phyloP scores from a whole-genome alignment of 2,113 vertebrate species.

The Riparia riparia region DNA sequence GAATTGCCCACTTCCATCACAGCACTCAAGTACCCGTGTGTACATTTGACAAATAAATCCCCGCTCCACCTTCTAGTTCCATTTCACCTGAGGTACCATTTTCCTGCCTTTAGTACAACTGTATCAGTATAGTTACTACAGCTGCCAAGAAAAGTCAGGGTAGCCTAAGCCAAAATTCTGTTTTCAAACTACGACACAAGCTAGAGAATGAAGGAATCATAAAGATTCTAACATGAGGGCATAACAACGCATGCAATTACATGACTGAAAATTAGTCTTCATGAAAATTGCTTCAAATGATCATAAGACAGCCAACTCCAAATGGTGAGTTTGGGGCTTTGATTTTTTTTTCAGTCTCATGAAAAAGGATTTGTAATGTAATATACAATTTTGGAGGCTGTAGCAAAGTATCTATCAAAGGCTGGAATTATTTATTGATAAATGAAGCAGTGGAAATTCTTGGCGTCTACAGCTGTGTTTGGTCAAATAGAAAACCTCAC shows the following conservation, averaged over 20 bases:
- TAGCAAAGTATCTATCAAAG: neutral
- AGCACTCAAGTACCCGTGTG: accelerated
- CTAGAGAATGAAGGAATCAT: neutral
- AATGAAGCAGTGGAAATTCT: neutral
- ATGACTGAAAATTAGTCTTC: neutral
- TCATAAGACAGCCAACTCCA: neutral
- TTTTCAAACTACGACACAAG: neutral
- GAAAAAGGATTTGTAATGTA: neutral
- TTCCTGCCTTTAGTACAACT: neutral
- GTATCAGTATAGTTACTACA: neutral
- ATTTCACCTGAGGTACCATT: neutral
- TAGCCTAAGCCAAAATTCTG: neutral
- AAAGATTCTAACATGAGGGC: neutral
- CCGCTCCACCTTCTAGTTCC: neutral
- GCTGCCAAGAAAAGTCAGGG: neutral
- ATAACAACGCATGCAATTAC: neutral
- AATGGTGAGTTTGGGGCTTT: neutral
- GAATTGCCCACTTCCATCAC: neutral
- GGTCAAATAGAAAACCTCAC: neutral
- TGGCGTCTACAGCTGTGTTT: neutral
- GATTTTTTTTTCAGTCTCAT: neutral
- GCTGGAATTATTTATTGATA: neutral
- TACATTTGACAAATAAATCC: neutral
- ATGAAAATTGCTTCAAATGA: neutral
- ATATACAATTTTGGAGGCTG: neutral